Percentiles rank a stretch among this genome's conserved stretches.
These are phyloP conservation scores for Oedothorax gibbosus DNA, from an alignment of 1,140 invertebrate genomes.

Conservation along the genomic window DNA sequence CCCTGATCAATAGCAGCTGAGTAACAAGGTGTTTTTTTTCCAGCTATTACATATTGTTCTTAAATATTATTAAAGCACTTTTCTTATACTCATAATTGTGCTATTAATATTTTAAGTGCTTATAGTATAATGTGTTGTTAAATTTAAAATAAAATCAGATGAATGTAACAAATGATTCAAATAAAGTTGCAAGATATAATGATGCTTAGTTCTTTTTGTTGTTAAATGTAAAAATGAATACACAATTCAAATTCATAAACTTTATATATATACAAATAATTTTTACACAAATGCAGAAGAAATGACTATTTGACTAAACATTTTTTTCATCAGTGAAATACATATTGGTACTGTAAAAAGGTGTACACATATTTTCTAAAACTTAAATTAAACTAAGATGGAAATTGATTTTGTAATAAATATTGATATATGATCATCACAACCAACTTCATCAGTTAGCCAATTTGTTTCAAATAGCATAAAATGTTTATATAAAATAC, in stretches of 20 bases:
- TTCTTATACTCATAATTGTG: no score
- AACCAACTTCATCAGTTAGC: neutral
- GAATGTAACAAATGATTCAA: neutral
- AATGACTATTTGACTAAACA: slow-evolving; percentile 47
- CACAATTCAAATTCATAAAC: slow-evolving; percentile 48
- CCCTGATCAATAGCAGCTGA: no score
- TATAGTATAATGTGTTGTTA: no score
- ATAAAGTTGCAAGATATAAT: neutral
- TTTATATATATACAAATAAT: slow-evolving; percentile 59
- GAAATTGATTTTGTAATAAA: slow-evolving; percentile 23
- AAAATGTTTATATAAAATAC: slow-evolving; percentile 28
- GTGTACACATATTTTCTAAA: slow-evolving; percentile 19
- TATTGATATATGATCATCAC: neutral
- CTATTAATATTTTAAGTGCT: no score
- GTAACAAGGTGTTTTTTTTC: no score
- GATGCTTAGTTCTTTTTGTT: neutral
- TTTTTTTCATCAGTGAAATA: slow-evolving; percentile 13
- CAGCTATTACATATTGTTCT: no score
- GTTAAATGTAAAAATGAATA: neutral
- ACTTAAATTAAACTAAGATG: slow-evolving; percentile 1
- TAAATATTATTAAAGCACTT: no score
- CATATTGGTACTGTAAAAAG: slow-evolving; percentile 1
- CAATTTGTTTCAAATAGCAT: neutral
- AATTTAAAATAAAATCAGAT: no score
- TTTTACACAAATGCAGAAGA: slow-evolving; percentile 53